Percentiles rank a stretch among this genome's conserved stretches.
phyloP scores from a whole-genome alignment of 2,797 vertebrate genomes.

The Vireo griseus region DNA sequence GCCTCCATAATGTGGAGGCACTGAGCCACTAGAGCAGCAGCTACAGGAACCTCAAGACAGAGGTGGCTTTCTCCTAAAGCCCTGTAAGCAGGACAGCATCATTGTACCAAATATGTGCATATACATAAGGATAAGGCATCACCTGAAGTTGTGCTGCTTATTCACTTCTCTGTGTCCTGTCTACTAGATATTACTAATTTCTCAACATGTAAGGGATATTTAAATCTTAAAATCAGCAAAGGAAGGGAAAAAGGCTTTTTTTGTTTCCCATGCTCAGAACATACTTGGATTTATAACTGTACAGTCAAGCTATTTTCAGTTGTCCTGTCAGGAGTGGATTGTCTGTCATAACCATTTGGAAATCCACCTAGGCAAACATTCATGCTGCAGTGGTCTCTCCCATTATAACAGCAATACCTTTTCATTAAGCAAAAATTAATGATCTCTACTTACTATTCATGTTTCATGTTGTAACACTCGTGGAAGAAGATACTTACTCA shows the following conservation, averaged over 20 bases:
- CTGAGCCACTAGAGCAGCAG: neutral
- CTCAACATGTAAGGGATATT: neutral
- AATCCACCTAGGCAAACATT: slow-evolving; percentile 3
- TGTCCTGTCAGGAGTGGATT: neutral
- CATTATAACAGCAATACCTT: neutral
- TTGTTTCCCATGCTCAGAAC: neutral
- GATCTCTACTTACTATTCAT: neutral
- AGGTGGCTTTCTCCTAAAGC: neutral
- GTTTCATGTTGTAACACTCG: neutral
- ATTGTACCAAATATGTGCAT: neutral
- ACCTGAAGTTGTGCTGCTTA: neutral
- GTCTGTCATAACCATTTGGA: slow-evolving; percentile 13
- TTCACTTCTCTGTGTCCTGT: neutral
- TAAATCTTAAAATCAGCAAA: neutral
- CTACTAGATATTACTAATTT: neutral
- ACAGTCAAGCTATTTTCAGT: slow-evolving; percentile 20
- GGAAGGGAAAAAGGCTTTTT: neutral
- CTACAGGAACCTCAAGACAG: neutral
- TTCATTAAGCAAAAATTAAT: neutral
- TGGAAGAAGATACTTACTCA: slow-evolving; percentile 72
- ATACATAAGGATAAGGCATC: neutral
- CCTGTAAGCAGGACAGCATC: neutral
- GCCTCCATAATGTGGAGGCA: neutral
- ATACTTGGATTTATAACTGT: neutral
- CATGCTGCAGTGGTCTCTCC: neutral